Percentiles rank a stretch among this genome's conserved stretches.
phyloP scores from a whole-genome alignment of 30 jellyfish, hydroid and myxozoan species.

The Sanderia malayensis region DNA sequence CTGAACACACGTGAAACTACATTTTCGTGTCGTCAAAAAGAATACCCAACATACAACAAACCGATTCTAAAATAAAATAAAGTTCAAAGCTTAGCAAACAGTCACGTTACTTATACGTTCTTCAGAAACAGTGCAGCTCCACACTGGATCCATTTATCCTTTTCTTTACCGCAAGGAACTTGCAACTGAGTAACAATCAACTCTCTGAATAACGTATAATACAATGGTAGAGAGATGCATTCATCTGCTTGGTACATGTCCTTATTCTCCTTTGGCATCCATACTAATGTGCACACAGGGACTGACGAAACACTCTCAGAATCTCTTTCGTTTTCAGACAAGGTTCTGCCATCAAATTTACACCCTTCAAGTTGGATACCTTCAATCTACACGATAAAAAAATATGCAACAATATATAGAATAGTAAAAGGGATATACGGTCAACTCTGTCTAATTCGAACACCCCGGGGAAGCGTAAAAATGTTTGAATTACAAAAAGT shows the following conservation, averaged over 20 bases:
- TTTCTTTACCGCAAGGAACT: constrained; percentile 93
- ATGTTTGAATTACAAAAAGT: too few species aligned
- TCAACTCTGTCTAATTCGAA: too few species aligned
- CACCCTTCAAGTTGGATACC: constrained; percentile 94
- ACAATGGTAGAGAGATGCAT: constrained; percentile 84
- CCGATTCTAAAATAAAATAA: too few species aligned
- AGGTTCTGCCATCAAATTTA: constrained; percentile 76
- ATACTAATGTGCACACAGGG: constrained; percentile 84
- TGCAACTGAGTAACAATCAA: constrained; percentile 84
- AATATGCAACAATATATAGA: too few species aligned
- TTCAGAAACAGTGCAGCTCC: constrained; percentile 94
- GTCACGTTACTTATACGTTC: constrained; percentile 64
- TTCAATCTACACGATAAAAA: constrained; percentile 56
- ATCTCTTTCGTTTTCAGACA: constrained; percentile 79
- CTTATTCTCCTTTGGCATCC: constrained; percentile 96
- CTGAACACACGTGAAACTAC: too few species aligned
- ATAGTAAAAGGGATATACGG: too few species aligned
- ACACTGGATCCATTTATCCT: constrained; percentile 92
- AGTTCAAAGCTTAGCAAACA: too few species aligned
- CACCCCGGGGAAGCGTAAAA: too few species aligned
- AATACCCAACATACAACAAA: too few species aligned
- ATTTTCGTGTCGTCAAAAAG: too few species aligned
- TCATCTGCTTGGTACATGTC: constrained; percentile 87
- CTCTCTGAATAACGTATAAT: constrained; percentile 87
- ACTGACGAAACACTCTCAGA: constrained; percentile 86